Conservation (phyloP, 2,113 vertebrate genomes). For the Tonatia bakeri region DNA sequence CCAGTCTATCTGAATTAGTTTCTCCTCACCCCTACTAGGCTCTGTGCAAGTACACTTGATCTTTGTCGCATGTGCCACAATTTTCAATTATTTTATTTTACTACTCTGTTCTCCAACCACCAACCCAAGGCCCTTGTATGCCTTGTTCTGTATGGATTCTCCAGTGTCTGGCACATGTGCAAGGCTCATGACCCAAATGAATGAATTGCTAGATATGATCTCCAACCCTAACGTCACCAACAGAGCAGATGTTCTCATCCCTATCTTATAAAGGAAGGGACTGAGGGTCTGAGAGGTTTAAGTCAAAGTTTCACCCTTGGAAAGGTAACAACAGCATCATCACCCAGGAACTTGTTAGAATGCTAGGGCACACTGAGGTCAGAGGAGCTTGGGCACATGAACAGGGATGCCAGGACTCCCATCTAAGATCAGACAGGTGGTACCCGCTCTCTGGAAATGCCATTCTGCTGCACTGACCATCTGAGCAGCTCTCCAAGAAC, state of each 20-base stretch:
- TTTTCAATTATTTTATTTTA: not conserved
- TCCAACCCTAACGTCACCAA: not conserved
- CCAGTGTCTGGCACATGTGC: not conserved
- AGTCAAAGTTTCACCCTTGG: not conserved
- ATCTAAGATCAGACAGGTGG: not conserved
- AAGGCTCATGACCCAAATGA: not conserved
- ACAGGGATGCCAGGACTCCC: not conserved
- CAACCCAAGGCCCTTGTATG: not conserved
- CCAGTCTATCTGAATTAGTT: not conserved
- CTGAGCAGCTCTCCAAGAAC: not conserved
- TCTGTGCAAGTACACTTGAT: not conserved
- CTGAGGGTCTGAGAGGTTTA: not conserved
- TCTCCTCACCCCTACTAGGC: not conserved
- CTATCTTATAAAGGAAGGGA: not conserved
- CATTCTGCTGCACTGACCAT: not conserved
- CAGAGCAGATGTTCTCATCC: not conserved
- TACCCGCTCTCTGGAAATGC: not conserved
- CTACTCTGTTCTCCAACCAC: not conserved
- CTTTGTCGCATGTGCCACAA: not conserved
- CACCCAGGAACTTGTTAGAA: not conserved
- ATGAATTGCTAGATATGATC: not conserved
- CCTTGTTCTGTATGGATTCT: not conserved
- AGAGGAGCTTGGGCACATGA: accelerated
- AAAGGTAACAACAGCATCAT: not conserved
- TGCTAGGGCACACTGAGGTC: not conserved